phyloP scores from a whole-genome alignment of 2,888 invertebrate species.

The Morpho achilles region DNA sequence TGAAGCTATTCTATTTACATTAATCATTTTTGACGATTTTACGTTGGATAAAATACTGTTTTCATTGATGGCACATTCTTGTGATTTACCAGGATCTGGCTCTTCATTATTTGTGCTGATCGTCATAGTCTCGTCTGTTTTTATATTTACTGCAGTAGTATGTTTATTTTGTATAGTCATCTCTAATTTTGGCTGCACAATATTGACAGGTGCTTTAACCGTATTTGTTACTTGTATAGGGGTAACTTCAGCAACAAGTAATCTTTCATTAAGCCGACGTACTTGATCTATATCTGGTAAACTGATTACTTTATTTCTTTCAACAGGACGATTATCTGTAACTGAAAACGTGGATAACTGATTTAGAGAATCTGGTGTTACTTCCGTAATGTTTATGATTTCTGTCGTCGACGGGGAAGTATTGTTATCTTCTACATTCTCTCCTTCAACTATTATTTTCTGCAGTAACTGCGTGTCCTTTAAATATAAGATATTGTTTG shows the following conservation, averaged over 20 bases:
- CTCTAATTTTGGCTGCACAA: constrained; percentile 10
- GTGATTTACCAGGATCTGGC: not conserved
- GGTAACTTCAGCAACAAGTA: constrained; percentile 56
- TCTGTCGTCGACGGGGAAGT: not conserved
- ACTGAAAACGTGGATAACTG: too few relatives aligned
- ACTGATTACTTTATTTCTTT: constrained; percentile 51
- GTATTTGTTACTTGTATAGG: constrained; percentile 41
- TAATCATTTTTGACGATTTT: not conserved
- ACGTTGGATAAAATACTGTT: too few relatives aligned
- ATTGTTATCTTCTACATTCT: not conserved
- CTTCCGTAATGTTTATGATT: too few relatives aligned
- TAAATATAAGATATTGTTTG: constrained; percentile 50
- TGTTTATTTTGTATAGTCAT: not conserved
- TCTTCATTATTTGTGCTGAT: not conserved
- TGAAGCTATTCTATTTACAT: not conserved
- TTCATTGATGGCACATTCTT: too few relatives aligned
- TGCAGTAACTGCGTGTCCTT: constrained; percentile 24
- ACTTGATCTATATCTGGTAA: constrained; percentile 54
- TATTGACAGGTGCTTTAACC: constrained; percentile 23
- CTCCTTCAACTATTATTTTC: not conserved
- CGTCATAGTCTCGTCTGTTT: not conserved
- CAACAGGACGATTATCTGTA: constrained; percentile 15
- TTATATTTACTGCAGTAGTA: too few relatives aligned
- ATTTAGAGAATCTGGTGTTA: too few relatives aligned
- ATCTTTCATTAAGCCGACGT: constrained; percentile 52